These are phyloP conservation scores for Cremastinae sp. DNA, from an alignment of 2,888 invertebrate genomes.

Conservation along the genomic window DNA sequence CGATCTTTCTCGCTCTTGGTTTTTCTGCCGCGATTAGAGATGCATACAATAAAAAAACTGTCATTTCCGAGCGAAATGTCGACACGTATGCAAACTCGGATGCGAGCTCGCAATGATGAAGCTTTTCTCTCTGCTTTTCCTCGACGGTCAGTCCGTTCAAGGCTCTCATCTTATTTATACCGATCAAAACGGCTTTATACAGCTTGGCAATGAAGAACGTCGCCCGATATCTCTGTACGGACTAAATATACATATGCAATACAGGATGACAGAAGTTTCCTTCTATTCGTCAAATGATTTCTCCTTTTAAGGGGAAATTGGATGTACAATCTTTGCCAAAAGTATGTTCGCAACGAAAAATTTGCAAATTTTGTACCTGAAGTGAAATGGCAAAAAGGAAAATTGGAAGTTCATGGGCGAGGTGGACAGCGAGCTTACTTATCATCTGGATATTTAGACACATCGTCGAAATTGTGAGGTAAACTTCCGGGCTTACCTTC, in stretches of 20 bases:
- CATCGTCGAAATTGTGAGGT: too few species aligned
- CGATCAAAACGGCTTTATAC: conserved; percentile 43
- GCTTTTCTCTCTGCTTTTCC: conserved; percentile 37
- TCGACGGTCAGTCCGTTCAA: conserved; percentile 57
- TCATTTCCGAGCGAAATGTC: conserved; percentile 5
- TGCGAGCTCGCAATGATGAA: conserved; percentile 35
- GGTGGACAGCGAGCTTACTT: too few species aligned
- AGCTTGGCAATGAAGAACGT: conserved; percentile 20
- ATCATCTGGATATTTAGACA: too few species aligned
- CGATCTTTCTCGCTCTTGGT: conserved; percentile 67
- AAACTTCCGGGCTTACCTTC: too few species aligned
- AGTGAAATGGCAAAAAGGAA: too few species aligned
- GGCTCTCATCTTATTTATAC: conserved; percentile 56
- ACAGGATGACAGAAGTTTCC: background rate
- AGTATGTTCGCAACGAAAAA: too few species aligned
- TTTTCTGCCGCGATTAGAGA: conserved; percentile 41
- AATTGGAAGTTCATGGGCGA: too few species aligned
- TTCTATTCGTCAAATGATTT: background rate
- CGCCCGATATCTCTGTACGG: background rate
- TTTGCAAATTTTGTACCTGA: too few species aligned
- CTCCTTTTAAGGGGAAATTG: too few species aligned
- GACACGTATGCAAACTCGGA: conserved; percentile 36
- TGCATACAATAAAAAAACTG: conserved; percentile 55
- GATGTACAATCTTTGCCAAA: too few species aligned
- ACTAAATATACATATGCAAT: conserved; percentile 3